phyloP scores from a whole-genome alignment of 1,140 invertebrate genomes.

The Ostrea edulis region DNA sequence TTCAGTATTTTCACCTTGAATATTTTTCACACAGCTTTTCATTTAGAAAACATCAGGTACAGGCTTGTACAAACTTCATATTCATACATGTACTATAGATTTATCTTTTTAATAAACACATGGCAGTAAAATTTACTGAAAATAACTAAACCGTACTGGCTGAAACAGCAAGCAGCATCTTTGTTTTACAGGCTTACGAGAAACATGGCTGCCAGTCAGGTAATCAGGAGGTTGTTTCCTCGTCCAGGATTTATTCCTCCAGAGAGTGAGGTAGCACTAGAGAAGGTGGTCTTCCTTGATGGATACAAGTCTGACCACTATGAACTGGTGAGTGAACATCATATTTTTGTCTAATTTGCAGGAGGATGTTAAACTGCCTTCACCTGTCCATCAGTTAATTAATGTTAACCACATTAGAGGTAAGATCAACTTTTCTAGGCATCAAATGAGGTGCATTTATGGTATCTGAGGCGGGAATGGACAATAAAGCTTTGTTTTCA shows the following conservation, averaged over 20 bases:
- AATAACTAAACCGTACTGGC: neutral
- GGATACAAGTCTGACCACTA: conserved; percentile 50
- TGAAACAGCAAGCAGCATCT: neutral
- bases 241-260: conserved; percentile 53
- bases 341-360: neutral
- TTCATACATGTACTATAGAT: too few relatives aligned
- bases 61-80: too few relatives aligned
- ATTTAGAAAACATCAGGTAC: too few relatives aligned
- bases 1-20: too few relatives aligned
- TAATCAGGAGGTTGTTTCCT: conserved; percentile 50
- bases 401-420: too few relatives aligned
- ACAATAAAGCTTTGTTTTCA: too few relatives aligned
- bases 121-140: neutral
- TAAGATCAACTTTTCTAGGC: too few relatives aligned
- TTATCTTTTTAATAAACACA: neutral
- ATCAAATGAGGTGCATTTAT: too few relatives aligned
- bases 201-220: conserved; percentile 44
- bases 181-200: conserved; percentile 47
- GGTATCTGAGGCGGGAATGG: too few relatives aligned
- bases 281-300: conserved; percentile 54
- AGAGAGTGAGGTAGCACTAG: conserved; percentile 53
- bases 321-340: conserved; percentile 41
- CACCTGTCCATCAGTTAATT: too few relatives aligned
- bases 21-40: too few relatives aligned
- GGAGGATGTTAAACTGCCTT: neutral